Conservation (phyloP, 1,140 invertebrate species). For the Oryzaephilus surinamensis region DNA sequence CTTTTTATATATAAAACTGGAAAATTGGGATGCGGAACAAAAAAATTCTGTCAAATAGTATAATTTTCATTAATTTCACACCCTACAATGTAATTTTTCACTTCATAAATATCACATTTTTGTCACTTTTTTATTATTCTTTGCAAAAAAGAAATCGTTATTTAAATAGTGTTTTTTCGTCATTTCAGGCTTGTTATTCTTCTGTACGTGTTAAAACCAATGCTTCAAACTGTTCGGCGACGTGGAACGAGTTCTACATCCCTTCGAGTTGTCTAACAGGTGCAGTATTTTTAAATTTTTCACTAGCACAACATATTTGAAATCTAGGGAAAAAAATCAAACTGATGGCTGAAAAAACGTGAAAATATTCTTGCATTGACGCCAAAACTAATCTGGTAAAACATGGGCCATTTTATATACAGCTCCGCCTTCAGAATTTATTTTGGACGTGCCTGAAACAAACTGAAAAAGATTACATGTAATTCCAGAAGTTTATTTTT, state of each 20-base stretch:
- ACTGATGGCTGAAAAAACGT: slow-evolving; percentile 8
- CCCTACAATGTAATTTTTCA: too few relatives aligned
- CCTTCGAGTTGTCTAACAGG: slow-evolving; percentile 39
- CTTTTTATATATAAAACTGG: too few relatives aligned
- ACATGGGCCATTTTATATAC: slow-evolving; percentile 1
- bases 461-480: slow-evolving; percentile 16
- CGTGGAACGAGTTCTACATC: slow-evolving; percentile 37
- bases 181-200: slow-evolving; percentile 32
- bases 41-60: too few relatives aligned
- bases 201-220: slow-evolving; percentile 27
- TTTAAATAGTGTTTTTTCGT: slow-evolving; percentile 12
- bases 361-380: slow-evolving; percentile 6
- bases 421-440: slow-evolving; percentile 13
- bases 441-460: slow-evolving; percentile 14
- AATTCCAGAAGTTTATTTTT: background rate
- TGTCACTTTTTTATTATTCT: too few relatives aligned
- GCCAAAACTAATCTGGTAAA: too few relatives aligned
- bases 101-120: too few relatives aligned
- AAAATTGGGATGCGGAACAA: too few relatives aligned
- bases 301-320: background rate
- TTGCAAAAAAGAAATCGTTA: too few relatives aligned
- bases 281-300: slow-evolving; percentile 10
- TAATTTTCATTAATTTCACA: too few relatives aligned
- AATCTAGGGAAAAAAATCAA: slow-evolving; percentile 9
- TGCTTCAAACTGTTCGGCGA: slow-evolving; percentile 39